A percentile compares a stretch with the other conserved stretches of the same genome.
Conservation (phyloP, 1,140 invertebrate species). For the Heliconius eleuchia region DNA sequence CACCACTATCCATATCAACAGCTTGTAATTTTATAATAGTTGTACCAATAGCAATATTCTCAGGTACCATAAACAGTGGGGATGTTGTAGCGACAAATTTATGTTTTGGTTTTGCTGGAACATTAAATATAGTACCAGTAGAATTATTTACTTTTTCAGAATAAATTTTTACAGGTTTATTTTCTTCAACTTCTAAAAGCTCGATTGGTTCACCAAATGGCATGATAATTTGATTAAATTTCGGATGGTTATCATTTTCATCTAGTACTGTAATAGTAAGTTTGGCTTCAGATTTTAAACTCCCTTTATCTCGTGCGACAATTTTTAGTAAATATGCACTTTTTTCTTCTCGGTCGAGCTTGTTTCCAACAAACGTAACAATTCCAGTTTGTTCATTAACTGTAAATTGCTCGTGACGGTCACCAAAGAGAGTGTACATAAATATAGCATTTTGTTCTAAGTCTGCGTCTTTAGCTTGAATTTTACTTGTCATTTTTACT, state of each 20-base stretch:
- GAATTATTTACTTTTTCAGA: conserved; percentile 66
- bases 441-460: conserved; percentile 89
- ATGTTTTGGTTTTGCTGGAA: conserved; percentile 75
- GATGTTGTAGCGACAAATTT: conserved; percentile 76
- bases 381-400: conserved; percentile 87
- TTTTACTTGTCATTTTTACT: conserved; percentile 85
- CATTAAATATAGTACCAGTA: conserved; percentile 56
- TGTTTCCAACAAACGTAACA: conserved; percentile 83
- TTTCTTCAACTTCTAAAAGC: conserved; percentile 83
- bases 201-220: conserved; percentile 85
- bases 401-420: conserved; percentile 88
- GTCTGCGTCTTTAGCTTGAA: conserved; percentile 89
- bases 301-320: conserved; percentile 88
- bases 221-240: conserved; percentile 85
- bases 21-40: conserved; percentile 91
- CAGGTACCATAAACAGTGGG: conserved; percentile 87
- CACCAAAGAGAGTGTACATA: conserved; percentile 86
- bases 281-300: conserved; percentile 86
- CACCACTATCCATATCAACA: conserved; percentile 89
- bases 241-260: conserved; percentile 92
- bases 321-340: conserved; percentile 86
- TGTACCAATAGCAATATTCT: conserved; percentile 88
- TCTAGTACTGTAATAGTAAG: conserved; percentile 88
- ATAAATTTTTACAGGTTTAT: conserved; percentile 71
- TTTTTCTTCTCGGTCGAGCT: conserved; percentile 89